phyloP scores from a whole-genome alignment of 2,797 vertebrate genomes.

The Xenopus petersii region DNA sequence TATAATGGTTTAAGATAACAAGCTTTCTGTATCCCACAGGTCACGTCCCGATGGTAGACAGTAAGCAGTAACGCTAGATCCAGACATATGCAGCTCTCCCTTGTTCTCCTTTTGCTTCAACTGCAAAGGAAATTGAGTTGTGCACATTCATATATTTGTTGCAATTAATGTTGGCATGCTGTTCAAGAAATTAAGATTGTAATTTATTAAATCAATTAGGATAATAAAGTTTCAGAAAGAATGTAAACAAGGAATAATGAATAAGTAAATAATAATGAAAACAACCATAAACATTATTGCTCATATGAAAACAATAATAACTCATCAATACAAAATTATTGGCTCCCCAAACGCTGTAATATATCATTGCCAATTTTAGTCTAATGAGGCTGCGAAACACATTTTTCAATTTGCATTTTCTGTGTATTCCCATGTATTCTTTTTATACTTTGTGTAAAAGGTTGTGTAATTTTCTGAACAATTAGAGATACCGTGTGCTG shows the following conservation, averaged over 20 bases:
- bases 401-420: too few relatives aligned
- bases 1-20: constrained; percentile 27
- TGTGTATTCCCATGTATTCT: too few relatives aligned
- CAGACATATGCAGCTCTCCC: constrained; percentile 7
- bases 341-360: constrained; percentile 13
- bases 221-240: constrained; percentile 15
- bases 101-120: constrained; percentile 5
- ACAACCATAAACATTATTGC: constrained; percentile 20
- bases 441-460: too few relatives aligned
- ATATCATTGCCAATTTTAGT: constrained; percentile 29
- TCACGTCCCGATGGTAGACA: constrained; percentile 9
- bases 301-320: constrained; percentile 11
- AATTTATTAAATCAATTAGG: constrained; percentile 16
- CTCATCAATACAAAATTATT: constrained; percentile 22
- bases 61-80: not conserved
- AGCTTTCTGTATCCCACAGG: constrained; percentile 14
- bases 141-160: constrained; percentile 21
- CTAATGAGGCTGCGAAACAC: constrained; percentile 16
- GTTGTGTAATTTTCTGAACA: too few relatives aligned
- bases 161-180: constrained; percentile 28
- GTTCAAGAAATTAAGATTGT: constrained; percentile 13
- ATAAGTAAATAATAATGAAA: constrained; percentile 23
- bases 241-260: constrained; percentile 6
- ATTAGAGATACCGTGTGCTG: too few relatives aligned
- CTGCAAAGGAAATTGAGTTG: constrained; percentile 13